A percentile compares a stretch with the other conserved stretches of the same genome.
These are phyloP conservation scores for Paedocypris sp. DNA, from an alignment of 2,113 vertebrate species.

Conservation along the genomic window DNA sequence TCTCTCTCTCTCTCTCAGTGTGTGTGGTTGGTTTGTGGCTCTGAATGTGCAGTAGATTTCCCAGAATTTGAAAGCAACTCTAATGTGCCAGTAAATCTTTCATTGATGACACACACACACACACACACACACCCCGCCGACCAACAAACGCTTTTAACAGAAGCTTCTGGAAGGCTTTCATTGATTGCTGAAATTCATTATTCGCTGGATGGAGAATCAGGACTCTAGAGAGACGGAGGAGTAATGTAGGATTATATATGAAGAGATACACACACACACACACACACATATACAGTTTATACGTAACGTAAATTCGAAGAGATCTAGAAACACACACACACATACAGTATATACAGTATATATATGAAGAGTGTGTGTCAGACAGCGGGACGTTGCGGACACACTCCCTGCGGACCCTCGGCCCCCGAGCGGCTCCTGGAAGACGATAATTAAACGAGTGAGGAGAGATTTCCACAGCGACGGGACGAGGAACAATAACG, in stretches of 20 bases:
- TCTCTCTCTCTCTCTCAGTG: no score
- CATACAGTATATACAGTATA: background rate
- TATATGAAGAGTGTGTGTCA: constrained; percentile 38
- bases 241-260: background rate
- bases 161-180: no score
- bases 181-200: no score
- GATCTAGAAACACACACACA: background rate
- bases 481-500: constrained; percentile 51
- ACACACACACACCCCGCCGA: no score
- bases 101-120: no score
- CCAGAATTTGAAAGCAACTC: no score
- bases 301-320: background rate
- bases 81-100: no score
- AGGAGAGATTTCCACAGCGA: constrained; percentile 42
- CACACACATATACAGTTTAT: background rate
- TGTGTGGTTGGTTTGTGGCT: no score
- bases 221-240: constrained; percentile 33
- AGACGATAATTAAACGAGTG: constrained; percentile 60
- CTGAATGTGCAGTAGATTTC: no score
- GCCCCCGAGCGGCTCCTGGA: constrained; percentile 46
- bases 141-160: no score
- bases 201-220: no score
- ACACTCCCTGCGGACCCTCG: constrained; percentile 25
- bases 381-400: no score
- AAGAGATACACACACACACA: background rate